phyloP scores from a whole-genome alignment of 2,797 vertebrate species.

The Tachyglossus aculeatus region DNA sequence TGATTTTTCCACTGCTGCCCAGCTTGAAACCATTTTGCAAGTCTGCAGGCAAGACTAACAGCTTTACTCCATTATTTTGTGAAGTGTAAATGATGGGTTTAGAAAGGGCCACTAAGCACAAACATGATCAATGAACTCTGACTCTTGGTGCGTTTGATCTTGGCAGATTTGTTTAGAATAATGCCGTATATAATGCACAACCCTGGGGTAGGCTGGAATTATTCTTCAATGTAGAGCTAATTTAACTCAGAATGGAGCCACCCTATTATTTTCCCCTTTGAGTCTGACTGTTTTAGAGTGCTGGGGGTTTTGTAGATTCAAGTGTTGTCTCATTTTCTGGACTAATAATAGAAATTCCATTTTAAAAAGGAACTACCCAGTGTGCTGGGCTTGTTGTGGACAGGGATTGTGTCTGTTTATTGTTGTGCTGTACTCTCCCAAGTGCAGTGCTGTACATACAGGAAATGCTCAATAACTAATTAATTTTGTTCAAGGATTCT shows the following conservation, averaged over 20 bases:
- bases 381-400: too few species aligned
- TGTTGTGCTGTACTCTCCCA: too few species aligned
- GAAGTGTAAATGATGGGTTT: neutral
- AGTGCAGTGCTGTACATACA: too few species aligned
- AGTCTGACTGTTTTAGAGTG: neutral
- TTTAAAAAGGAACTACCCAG: neutral
- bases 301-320: neutral
- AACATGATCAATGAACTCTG: neutral
- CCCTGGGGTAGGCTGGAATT: neutral
- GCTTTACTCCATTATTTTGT: neutral
- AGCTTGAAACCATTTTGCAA: neutral
- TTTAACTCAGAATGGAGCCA: neutral
- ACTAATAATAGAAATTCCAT: neutral
- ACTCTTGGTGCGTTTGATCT: neutral
- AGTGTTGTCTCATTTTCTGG: neutral
- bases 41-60: neutral
- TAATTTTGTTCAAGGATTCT: neutral
- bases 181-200: rapidly evolving
- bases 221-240: neutral
- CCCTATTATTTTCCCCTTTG: neutral
- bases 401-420: too few species aligned
- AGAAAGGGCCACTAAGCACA: neutral
- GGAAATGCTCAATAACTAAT: too few species aligned
- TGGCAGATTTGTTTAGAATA: neutral
- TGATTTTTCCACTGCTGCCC: neutral